These are phyloP conservation scores for Spongilla lacustris DNA, from an alignment of 37 sponge, comb jelly and placozoan species.

Conservation along the genomic window DNA sequence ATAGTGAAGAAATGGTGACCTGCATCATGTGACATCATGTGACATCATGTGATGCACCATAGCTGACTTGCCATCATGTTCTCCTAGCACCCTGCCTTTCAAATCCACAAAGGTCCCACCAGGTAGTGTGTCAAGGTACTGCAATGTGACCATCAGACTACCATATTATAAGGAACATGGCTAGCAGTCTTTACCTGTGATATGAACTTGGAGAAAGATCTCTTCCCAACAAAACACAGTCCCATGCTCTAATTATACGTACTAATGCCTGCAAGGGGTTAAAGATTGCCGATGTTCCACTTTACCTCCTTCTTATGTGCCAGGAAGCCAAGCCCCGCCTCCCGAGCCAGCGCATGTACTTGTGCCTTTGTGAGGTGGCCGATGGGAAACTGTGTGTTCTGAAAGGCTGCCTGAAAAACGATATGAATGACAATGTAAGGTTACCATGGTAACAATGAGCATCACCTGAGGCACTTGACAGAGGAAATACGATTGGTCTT, in stretches of 20 bases:
- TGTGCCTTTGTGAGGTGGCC: slow-evolving; percentile 76
- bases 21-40: slow-evolving; percentile 3
- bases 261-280: neutral
- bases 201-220: slow-evolving; percentile 69
- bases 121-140: slow-evolving; percentile 63
- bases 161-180: too few relatives aligned
- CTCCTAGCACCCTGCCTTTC: slow-evolving; percentile 59
- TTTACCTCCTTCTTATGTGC: slow-evolving; percentile 69
- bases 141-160: too few relatives aligned
- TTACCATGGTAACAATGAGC: neutral
- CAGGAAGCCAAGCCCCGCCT: slow-evolving; percentile 51
- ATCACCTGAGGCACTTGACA: slow-evolving; percentile 52
- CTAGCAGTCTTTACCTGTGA: too few relatives aligned
- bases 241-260: slow-evolving; percentile 73
- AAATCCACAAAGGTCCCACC: slow-evolving; percentile 39
- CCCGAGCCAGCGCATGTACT: slow-evolving; percentile 66
- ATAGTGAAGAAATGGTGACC: slow-evolving; percentile 72
- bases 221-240: slow-evolving; percentile 83
- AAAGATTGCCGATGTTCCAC: too few relatives aligned
- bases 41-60: neutral
- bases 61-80: slow-evolving; percentile 52
- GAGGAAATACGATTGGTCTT: slow-evolving; percentile 92
- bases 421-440: too few relatives aligned
- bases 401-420: slow-evolving; percentile 32
- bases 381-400: slow-evolving; percentile 76